phyloP scores from a whole-genome alignment of 2,797 vertebrate species.

The Mormyrops boulengeri region DNA sequence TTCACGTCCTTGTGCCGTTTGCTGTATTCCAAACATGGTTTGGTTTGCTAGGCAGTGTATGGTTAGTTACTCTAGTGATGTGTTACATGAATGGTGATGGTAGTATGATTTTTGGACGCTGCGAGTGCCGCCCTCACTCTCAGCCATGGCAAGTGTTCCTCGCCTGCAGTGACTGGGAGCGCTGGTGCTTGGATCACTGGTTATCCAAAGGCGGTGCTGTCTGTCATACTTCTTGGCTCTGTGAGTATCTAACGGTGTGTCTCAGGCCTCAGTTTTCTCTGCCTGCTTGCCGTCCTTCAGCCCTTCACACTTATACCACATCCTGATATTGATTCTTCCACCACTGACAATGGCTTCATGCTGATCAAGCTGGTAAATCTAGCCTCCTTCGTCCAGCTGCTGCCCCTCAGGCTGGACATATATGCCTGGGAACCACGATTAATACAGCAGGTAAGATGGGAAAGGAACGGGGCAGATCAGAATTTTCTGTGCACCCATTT shows the following conservation, averaged over 20 bases:
- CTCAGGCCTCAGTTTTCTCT: not conserved
- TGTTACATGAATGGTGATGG: constrained; percentile 15
- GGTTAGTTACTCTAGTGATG: not conserved
- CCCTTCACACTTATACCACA: constrained; percentile 35
- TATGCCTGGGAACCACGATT: constrained; percentile 47
- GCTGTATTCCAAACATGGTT: not conserved
- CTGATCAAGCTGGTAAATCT: constrained; percentile 45
- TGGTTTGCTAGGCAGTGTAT: not conserved
- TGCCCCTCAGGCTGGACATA: constrained; percentile 32
- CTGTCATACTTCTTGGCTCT: constrained; percentile 52
- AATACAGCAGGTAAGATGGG: constrained; percentile 39
- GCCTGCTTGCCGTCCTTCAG: constrained; percentile 22
- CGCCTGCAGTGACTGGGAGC: constrained; percentile 37
- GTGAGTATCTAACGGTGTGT: constrained; percentile 31
- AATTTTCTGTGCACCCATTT: not conserved
- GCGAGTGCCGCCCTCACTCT: constrained; percentile 32
- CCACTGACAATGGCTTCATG: constrained; percentile 47
- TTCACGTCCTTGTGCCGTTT: not conserved
- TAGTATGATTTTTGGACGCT: constrained; percentile 37
- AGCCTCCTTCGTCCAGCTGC: constrained; percentile 29
- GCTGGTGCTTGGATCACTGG: constrained; percentile 52
- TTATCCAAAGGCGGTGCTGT: constrained; percentile 45
- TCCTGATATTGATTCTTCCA: constrained; percentile 30
- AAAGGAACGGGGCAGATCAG: not conserved
- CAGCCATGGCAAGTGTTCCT: constrained; percentile 45